A percentile compares a stretch with the other conserved stretches of the same genome.
Conservation (phyloP, 2,113 vertebrate species). For the Hepsetus odoe region DNA sequence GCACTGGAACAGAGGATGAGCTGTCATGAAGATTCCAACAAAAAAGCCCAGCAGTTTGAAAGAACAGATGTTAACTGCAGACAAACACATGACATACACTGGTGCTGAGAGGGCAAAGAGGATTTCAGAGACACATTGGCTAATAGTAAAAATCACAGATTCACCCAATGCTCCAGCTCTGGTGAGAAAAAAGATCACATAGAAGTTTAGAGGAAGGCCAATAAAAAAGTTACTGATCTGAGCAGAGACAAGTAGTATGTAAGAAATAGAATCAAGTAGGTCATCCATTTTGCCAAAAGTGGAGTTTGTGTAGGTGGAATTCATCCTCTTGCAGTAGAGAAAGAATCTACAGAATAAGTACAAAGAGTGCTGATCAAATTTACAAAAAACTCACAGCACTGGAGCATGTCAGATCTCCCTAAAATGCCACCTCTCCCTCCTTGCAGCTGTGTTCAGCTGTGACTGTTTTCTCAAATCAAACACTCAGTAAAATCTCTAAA, state of each 20-base stretch:
- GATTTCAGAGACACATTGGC: constrained; percentile 12
- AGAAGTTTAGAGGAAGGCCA: constrained; percentile 16
- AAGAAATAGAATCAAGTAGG: not conserved
- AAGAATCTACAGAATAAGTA: not conserved
- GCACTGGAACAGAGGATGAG: not conserved
- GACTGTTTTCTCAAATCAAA: not conserved
- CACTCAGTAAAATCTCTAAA: not conserved
- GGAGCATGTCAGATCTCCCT: no score
- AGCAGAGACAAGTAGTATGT: not conserved
- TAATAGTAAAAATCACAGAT: constrained; percentile 17
- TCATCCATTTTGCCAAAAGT: not conserved
- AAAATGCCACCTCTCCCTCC: no score
- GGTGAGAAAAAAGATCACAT: constrained; percentile 3
- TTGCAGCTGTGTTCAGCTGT: no score
- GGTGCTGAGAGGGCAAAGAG: not conserved
- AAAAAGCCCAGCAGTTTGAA: not conserved
- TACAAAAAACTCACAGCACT: no score
- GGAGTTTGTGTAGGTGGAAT: not conserved
- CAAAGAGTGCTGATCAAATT: not conserved
- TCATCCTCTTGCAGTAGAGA: not conserved
- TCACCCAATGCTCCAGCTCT: not conserved
- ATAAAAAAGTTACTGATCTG: constrained; percentile 2
- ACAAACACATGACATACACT: not conserved
- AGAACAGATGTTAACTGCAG: not conserved
- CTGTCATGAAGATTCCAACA: not conserved